Conservation (phyloP, 2,113 vertebrate species). For the Xiphophorus hellerii region DNA sequence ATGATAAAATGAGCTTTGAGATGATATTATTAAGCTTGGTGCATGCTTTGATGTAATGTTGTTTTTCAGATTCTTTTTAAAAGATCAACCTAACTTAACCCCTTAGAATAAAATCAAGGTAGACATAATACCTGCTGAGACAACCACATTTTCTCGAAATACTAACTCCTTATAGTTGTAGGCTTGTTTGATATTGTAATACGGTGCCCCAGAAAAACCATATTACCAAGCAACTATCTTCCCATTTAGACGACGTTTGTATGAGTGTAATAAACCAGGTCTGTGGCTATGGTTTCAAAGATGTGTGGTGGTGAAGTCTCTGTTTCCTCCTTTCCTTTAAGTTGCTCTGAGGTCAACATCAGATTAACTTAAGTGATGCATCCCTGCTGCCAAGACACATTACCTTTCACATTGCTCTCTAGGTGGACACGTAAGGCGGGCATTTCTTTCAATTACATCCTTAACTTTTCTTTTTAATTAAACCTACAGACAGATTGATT, state of each 20-base stretch:
- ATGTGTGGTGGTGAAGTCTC: conserved; percentile 15
- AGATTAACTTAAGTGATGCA: conserved; percentile 78
- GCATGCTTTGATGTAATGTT: no score
- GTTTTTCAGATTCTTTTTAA: no score
- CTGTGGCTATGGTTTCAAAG: conserved; percentile 1
- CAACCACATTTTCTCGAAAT: no score
- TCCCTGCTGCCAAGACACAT: conserved; percentile 73
- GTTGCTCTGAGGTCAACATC: conserved; percentile 73
- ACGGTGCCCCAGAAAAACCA: no score
- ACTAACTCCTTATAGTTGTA: no score
- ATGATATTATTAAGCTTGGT: no score
- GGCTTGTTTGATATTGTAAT: no score
- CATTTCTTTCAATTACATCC: conserved; percentile 80
- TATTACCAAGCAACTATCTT: no score
- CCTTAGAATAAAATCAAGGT: no score
- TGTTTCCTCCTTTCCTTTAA: conserved; percentile 30
- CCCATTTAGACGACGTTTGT: background rate
- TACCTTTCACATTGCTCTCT: conserved; percentile 71
- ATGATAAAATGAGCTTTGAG: no score
- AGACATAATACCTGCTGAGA: no score
- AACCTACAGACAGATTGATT: conserved; percentile 80
- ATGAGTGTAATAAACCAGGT: background rate
- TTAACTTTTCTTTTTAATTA: conserved; percentile 84
- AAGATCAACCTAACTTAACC: no score
- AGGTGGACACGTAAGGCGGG: conserved; percentile 50